phyloP scores from a whole-genome alignment of 2,888 invertebrate genomes.

The Halictus quadricinctus region DNA sequence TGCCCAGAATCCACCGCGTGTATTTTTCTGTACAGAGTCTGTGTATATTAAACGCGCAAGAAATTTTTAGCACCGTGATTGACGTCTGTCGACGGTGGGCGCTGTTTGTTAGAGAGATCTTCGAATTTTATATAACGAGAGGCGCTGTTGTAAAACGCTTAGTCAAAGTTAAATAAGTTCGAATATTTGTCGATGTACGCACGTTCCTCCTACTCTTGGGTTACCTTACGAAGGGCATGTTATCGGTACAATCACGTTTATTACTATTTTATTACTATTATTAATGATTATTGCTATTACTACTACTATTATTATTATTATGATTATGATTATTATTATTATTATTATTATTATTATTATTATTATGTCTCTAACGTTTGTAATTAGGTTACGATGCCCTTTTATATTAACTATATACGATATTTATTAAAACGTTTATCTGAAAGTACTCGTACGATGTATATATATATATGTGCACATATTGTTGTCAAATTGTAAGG shows the following conservation, averaged over 20 bases:
- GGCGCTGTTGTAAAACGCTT: conserved; percentile 57
- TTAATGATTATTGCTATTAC: conserved; percentile 42
- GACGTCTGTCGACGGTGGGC: conserved; percentile 36
- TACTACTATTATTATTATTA: conserved; percentile 47
- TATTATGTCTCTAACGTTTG: conserved; percentile 44
- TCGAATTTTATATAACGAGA: conserved; percentile 65
- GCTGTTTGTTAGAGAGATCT: conserved; percentile 56
- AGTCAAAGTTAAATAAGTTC: conserved; percentile 64
- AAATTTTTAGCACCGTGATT: conserved; percentile 36
- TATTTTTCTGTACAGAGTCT: conserved; percentile 50
- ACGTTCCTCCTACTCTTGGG: conserved; percentile 66
- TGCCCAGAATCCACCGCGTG: conserved; percentile 40
- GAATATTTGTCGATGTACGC: conserved; percentile 51
- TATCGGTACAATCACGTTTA: conserved; percentile 57
- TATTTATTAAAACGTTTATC: conserved; percentile 61
- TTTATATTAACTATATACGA: conserved; percentile 61
- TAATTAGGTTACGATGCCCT: conserved; percentile 54
- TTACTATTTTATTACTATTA: conserved; percentile 50
- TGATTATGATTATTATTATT: too few relatives aligned
- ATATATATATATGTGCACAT: conserved; percentile 57
- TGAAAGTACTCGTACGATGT: conserved; percentile 58
- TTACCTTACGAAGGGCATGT: conserved; percentile 66
- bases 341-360: conserved; percentile 48
- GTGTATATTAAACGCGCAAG: conserved; percentile 48
- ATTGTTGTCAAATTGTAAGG: conserved; percentile 43